These are phyloP conservation scores for Drosophila mayri DNA, from an alignment of 1,140 invertebrate genomes.

Conservation along the genomic window DNA sequence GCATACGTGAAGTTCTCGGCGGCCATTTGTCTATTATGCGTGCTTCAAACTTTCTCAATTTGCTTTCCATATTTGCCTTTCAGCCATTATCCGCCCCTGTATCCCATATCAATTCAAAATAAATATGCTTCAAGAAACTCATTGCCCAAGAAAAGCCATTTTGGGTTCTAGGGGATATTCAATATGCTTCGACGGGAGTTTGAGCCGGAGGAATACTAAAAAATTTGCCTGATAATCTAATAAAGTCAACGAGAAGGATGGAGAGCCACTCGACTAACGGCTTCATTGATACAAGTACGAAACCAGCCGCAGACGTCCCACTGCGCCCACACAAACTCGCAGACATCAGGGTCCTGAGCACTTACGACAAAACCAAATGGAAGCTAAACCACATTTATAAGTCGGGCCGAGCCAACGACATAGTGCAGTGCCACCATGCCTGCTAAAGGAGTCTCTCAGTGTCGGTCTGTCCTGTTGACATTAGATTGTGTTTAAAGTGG, in stretches of 20 bases:
- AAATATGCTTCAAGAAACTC: slow-evolving; percentile 46
- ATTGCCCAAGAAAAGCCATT: slow-evolving; percentile 49
- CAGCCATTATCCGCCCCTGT: slow-evolving; percentile 24
- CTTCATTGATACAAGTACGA: slow-evolving; percentile 67
- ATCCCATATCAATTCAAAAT: slow-evolving; percentile 21
- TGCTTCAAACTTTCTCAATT: slow-evolving; percentile 34
- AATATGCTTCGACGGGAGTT: slow-evolving; percentile 46
- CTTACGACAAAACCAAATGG: slow-evolving; percentile 67
- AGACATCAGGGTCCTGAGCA: slow-evolving; percentile 12
- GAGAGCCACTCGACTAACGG: slow-evolving; percentile 70
- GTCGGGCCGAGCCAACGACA: slow-evolving; percentile 55
- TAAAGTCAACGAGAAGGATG: slow-evolving; percentile 64
- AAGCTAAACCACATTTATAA: slow-evolving; percentile 80
- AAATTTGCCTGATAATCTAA: slow-evolving; percentile 79
- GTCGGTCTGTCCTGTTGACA: slow-evolving; percentile 73
- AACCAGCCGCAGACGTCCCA: slow-evolving; percentile 33
- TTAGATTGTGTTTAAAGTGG: slow-evolving; percentile 82
- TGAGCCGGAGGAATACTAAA: slow-evolving; percentile 50
- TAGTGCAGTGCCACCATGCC: slow-evolving; percentile 25
- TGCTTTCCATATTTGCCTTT: slow-evolving; percentile 19
- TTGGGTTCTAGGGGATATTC: slow-evolving; percentile 43
- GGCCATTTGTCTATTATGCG: slow-evolving; percentile 10
- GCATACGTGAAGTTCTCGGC: background rate
- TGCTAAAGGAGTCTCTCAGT: slow-evolving; percentile 30
- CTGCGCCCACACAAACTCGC: background rate